A percentile compares a stretch with the other conserved stretches of the same genome.
These are phyloP conservation scores for Pitta sordida DNA, from an alignment of 2,113 vertebrate genomes.

Conservation along the genomic window DNA sequence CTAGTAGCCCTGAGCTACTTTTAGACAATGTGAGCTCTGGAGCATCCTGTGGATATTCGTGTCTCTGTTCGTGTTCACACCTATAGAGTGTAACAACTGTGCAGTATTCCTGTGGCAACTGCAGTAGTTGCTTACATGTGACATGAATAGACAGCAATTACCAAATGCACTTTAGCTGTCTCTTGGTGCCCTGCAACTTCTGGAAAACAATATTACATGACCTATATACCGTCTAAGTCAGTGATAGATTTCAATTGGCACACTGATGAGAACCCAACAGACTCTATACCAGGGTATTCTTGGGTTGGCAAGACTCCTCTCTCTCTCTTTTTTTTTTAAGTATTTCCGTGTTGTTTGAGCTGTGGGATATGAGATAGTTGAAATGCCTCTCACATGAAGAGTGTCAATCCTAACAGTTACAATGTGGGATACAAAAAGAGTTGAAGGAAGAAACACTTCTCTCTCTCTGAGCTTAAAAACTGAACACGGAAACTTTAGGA, in stretches of 20 bases:
- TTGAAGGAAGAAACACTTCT: neutral
- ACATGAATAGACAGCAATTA: neutral
- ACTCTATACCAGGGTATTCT: neutral
- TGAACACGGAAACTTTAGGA: neutral
- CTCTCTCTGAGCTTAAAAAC: neutral
- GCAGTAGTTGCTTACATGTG: neutral
- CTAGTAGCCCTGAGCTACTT: neutral
- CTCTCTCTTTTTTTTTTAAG: neutral
- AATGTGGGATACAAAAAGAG: neutral
- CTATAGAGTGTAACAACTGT: neutral
- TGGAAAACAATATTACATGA: neutral
- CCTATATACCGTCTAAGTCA: neutral
- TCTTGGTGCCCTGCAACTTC: neutral
- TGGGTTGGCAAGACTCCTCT: neutral
- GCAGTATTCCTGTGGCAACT: neutral
- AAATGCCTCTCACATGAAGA: neutral
- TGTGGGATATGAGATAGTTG: neutral
- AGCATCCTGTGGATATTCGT: neutral
- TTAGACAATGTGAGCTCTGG: neutral
- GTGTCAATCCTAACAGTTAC: neutral
- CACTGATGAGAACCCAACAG: neutral
- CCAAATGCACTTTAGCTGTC: neutral
- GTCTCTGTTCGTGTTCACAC: neutral
- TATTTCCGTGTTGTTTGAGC: neutral
- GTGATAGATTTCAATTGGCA: neutral